phyloP scores from a whole-genome alignment of 2,797 vertebrate species.

The Hydrocynus forskahlii region DNA sequence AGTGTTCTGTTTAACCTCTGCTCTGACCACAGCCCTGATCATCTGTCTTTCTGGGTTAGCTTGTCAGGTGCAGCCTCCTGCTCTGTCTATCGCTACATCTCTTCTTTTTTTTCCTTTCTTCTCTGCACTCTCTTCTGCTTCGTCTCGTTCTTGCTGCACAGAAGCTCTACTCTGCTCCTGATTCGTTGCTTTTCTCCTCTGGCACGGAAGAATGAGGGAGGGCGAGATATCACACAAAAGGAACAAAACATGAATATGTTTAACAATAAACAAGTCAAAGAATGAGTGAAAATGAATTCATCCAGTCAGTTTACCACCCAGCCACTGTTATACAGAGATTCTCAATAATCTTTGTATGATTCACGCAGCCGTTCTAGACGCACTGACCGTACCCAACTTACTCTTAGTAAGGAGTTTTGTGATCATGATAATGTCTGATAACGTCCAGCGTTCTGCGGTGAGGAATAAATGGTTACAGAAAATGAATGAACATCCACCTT shows the following conservation, averaged over 20 bases:
- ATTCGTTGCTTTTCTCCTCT: neutral
- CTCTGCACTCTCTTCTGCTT: conserved; percentile 34
- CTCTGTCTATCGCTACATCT: conserved; percentile 54
- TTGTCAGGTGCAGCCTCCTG: conserved; percentile 62
- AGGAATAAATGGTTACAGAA: no score
- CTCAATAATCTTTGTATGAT: no score
- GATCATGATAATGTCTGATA: no score
- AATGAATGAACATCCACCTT: no score
- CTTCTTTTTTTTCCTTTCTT: conserved; percentile 29
- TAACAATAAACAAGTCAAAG: no score
- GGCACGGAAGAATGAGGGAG: neutral
- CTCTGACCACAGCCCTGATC: conserved; percentile 64
- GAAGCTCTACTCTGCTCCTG: neutral
- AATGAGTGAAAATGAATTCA: no score
- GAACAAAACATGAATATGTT: neutral
- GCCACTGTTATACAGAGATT: no score
- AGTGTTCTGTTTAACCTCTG: conserved; percentile 65
- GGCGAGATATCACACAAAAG: neutral
- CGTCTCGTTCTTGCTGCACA: conserved; percentile 6
- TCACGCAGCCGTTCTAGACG: no score
- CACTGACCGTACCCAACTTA: no score
- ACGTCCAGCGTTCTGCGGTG: no score
- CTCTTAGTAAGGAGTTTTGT: no score
- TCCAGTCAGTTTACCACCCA: no score
- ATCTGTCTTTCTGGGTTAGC: conserved; percentile 68